A percentile compares a stretch with the other conserved stretches of the same genome.
phyloP scores from a whole-genome alignment of 1,140 invertebrate species.

The Lordiphosa mommai region DNA sequence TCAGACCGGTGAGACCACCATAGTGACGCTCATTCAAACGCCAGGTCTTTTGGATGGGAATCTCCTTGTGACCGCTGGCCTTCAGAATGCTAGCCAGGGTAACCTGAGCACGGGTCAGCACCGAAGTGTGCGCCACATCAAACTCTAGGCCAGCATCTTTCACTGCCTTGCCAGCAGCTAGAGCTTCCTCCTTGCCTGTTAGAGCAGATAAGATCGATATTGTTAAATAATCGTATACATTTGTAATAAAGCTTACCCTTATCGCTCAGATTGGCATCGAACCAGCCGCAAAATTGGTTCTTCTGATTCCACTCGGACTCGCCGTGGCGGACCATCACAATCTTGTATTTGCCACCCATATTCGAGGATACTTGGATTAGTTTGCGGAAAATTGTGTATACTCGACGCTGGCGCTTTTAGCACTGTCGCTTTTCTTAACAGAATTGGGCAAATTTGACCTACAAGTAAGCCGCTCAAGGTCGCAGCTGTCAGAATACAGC shows the following conservation, averaged over 20 bases:
- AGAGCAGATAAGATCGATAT: neutral
- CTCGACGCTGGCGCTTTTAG: slow-evolving; percentile 31
- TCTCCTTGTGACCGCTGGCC: slow-evolving; percentile 87
- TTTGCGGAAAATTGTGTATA: slow-evolving; percentile 57
- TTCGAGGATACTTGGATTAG: slow-evolving; percentile 15
- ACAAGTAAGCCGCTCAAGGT: slow-evolving; percentile 51
- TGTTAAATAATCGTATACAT: neutral
- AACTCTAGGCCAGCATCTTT: slow-evolving; percentile 90
- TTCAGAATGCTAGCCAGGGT: slow-evolving; percentile 89
- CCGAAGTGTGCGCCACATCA: slow-evolving; percentile 94
- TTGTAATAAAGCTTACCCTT: slow-evolving; percentile 83
- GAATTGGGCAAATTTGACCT: slow-evolving; percentile 50
- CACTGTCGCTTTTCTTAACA: slow-evolving; percentile 48
- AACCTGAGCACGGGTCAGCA: slow-evolving; percentile 92
- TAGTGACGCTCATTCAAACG: slow-evolving; percentile 97
- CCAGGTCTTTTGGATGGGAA: slow-evolving; percentile 92
- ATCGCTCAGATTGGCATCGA: slow-evolving; percentile 89
- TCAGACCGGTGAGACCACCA: slow-evolving; percentile 94
- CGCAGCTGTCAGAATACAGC: slow-evolving; percentile 38
- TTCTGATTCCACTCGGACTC: slow-evolving; percentile 97
- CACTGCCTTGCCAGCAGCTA: slow-evolving; percentile 90
- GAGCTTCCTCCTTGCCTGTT: slow-evolving; percentile 85
- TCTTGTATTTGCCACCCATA: slow-evolving; percentile 85
- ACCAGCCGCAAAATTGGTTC: slow-evolving; percentile 97
- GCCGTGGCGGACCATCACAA: slow-evolving; percentile 96